Percentiles rank a stretch among this genome's conserved stretches.
Evolutionary conservation across 2,888 invertebrate genomes (phyloP).

Genomic region (Temnothorax rugatulus): DNA sequence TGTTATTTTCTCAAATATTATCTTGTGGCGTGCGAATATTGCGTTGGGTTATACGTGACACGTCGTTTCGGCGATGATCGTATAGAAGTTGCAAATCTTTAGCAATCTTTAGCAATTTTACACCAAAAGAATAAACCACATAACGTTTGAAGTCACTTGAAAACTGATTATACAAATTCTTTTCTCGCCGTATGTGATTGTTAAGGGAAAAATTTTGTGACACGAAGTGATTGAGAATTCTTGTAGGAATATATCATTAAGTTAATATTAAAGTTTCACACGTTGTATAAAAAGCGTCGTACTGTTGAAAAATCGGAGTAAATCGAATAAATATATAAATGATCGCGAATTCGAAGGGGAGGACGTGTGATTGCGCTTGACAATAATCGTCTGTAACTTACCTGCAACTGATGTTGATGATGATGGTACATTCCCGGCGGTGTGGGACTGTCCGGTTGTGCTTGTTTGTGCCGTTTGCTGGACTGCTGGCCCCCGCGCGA

Average conservation of each 20-base stretch:
- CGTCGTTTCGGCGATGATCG: slow-evolving; percentile 11
- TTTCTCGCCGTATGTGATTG: neutral
- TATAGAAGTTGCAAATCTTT: neutral
- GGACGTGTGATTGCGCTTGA: neutral
- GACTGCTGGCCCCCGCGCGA: slow-evolving; percentile 83
- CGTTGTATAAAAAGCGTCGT: neutral
- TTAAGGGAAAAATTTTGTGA: neutral
- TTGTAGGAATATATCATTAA: neutral
- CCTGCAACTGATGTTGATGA: slow-evolving; percentile 85
- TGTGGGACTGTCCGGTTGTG: slow-evolving; percentile 84
- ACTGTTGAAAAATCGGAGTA: neutral
- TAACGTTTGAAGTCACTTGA: neutral
- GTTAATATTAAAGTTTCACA: neutral
- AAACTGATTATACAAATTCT: neutral
- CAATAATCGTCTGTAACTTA: slow-evolving; percentile 61
- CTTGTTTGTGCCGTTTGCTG: slow-evolving; percentile 82
- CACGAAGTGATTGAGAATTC: neutral
- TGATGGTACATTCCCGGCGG: slow-evolving; percentile 85
- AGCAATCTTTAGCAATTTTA: slow-evolving; percentile 24
- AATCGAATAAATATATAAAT: neutral
- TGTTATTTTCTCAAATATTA: slow-evolving; percentile 34
- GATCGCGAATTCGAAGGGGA: neutral
- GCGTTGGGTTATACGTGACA: slow-evolving; percentile 16
- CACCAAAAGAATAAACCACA: neutral
- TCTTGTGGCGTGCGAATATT: neutral